phyloP scores from a whole-genome alignment of 2,113 vertebrate species.

The Herpailurus yagouaroundi region DNA sequence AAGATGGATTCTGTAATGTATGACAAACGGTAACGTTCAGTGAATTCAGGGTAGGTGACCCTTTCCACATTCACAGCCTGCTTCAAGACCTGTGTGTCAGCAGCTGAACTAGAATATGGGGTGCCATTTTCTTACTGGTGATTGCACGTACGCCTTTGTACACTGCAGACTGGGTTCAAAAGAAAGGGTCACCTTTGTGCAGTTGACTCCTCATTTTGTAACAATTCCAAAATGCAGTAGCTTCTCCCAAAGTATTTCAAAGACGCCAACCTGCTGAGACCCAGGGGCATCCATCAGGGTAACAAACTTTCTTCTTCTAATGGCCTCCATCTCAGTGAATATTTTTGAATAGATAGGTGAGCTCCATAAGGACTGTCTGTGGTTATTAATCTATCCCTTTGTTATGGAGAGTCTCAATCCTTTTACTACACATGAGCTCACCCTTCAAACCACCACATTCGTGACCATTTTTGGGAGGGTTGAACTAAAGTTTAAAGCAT shows the following conservation, averaged over 20 bases:
- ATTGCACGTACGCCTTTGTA: background rate
- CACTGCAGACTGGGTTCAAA: background rate
- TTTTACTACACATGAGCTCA: conserved; percentile 58
- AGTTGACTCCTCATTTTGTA: background rate
- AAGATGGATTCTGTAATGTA: background rate
- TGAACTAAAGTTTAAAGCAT: conserved; percentile 64
- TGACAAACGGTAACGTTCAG: background rate
- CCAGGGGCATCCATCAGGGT: background rate
- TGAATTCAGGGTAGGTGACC: background rate
- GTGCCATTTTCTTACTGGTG: background rate
- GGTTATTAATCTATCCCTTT: background rate
- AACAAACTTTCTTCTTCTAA: background rate
- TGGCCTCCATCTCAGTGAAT: background rate
- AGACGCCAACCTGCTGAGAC: background rate
- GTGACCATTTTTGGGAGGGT: conserved; percentile 29
- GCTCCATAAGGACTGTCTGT: background rate
- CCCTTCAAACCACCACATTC: conserved; percentile 40
- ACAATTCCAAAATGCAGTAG: conserved; percentile 12
- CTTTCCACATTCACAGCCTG: background rate
- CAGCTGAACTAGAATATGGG: background rate
- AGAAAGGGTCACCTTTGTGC: conserved; percentile 25
- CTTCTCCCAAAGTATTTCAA: conserved; percentile 48
- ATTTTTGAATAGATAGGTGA: background rate
- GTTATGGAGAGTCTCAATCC: background rate
- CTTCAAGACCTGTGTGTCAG: background rate